Base-by-base conservation (phyloP, 2,113 vertebrate species). In the Ceyx cyanopectus region DNA sequence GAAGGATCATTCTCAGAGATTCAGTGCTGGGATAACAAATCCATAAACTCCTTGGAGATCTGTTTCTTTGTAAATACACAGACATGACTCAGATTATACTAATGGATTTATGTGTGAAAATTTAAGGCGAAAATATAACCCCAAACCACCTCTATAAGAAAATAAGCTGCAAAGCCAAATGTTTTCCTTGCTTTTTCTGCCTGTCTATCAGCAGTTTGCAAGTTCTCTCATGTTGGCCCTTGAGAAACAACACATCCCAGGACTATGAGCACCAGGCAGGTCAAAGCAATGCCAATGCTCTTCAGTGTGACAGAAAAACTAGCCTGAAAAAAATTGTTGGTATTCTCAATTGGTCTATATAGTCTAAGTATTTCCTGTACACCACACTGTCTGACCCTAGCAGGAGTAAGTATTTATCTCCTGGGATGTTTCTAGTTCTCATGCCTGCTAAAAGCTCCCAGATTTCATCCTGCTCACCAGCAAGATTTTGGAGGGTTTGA, bases 71-170 rank as follows among this genome's bases (percentile, higher is more conserved):
- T 74, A 94, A 95, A 80, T 70, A 87, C 3, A 7, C 60, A 85
- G 79, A 83, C 87, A 30, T 88, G 93, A 95, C 87, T 94, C 93
- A 93, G 37, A 65, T 90, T 91, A 73, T 41, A 70, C 56, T 89
- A 87, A 89, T 56, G 87, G 50, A 79, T 63, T 82, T 89, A 66
- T 56, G 78, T 89, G 84, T 94, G 89, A 92, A 95, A 92, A 94
- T 89, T 89, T 75, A 72, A 69, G 70, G 81, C 74, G 54, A 56
- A 89, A 91, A 89, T 65, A 85, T 12, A 93, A 93, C 70, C 68
- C 74, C 70, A 92, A 89, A 94, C 67, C 56, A 80, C 81, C 74
- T 89, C 87, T 0, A 0, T 63, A 79, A 82, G 72, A 85, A 90
- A 95, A 92, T 56, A 87, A 87, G 9, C 91, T 89, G 51, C 54